Evolutionary conservation across 2,888 invertebrate species (phyloP), one percentile per base, ranked within the genome.

Genomic region (Rhaphigaster nebulosa): DNA sequence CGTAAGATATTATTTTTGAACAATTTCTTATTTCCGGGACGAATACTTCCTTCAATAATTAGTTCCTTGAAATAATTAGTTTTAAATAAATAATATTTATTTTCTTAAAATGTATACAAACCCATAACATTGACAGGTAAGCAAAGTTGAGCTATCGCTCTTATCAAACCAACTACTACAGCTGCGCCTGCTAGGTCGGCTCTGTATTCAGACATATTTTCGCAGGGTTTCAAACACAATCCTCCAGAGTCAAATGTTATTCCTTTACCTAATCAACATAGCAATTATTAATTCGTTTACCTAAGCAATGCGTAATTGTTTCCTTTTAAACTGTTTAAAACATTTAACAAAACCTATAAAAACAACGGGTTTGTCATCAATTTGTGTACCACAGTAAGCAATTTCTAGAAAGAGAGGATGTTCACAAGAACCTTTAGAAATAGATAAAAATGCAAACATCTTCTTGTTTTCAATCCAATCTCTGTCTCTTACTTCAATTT

Each of bases 191-290:
- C 91, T 91, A 92, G 91, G 52, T 92, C 92, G 1, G 92, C 92
- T 87, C 92, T 87, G 20, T 91, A 65, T 38, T 92, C 90, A 41
- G 91, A 91, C 91, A 92, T 89, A 4, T 87, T 88, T 29, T 91
- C 90, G 50, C 91, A 90, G 26, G 65, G 88, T 60, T 96, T 95
- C 80, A 96, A 93, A 91, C 96, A 96, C 91, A 96, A 96, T 91
- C 96, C 96, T 91, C 96, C 96, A 87, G 95, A 95, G 93, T 95
- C 95, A 93, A 95, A 95, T 1, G 95, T 95, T 29, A 95, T 95
- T 18, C 95, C 95, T 93, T 95, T 95, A 13, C 93, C 93, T 92
- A 84, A 38, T 84, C 29, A n/a, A 84, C 23, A 84, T 3, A 15
- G n/a, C 15, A 45, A 8, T 23, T 12, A 3, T 45, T 18, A 41